phyloP scores from a whole-genome alignment of 2,797 vertebrate genomes.

The Sebastes paucispinis region DNA sequence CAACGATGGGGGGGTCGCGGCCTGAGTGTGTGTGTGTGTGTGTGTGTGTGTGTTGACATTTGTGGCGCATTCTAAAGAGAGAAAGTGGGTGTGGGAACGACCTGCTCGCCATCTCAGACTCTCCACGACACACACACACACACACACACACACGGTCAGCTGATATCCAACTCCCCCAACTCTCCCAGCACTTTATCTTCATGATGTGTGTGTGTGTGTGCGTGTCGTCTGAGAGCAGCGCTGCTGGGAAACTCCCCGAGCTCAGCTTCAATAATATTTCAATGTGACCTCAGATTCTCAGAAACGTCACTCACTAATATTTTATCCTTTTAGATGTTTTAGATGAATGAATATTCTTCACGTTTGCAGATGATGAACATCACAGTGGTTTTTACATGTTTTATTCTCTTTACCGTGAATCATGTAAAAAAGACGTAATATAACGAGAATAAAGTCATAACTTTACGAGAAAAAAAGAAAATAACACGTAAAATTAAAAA shows the following conservation, averaged over 20 bases:
- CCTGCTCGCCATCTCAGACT: conserved; percentile 39
- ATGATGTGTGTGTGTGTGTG: background rate
- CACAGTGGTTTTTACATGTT: no score
- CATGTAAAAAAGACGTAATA: background rate
- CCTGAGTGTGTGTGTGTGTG: conserved; percentile 9
- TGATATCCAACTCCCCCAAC: conserved; percentile 62
- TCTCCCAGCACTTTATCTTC: conserved; percentile 56
- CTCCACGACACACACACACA: conserved; percentile 30
- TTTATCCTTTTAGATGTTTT: background rate
- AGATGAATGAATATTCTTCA: background rate
- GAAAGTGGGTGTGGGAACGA: conserved; percentile 68
- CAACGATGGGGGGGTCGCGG: background rate
- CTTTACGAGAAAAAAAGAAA: no score
- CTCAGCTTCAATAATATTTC: conserved; percentile 13
- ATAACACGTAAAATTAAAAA: no score
- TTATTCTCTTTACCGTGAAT: fast-evolving
- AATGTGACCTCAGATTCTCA: conserved; percentile 2
- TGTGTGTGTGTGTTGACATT: conserved; percentile 50
- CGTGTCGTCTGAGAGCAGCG: background rate
- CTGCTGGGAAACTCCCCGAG: conserved; percentile 58
- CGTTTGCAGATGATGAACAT: no score
- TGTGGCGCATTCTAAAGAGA: conserved; percentile 56
- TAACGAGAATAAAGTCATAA: no score
- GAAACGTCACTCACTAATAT: background rate
- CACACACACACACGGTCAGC: conserved; percentile 40